phyloP scores from a whole-genome alignment of 2,888 invertebrate species.

The Ctenicera cuprea region DNA sequence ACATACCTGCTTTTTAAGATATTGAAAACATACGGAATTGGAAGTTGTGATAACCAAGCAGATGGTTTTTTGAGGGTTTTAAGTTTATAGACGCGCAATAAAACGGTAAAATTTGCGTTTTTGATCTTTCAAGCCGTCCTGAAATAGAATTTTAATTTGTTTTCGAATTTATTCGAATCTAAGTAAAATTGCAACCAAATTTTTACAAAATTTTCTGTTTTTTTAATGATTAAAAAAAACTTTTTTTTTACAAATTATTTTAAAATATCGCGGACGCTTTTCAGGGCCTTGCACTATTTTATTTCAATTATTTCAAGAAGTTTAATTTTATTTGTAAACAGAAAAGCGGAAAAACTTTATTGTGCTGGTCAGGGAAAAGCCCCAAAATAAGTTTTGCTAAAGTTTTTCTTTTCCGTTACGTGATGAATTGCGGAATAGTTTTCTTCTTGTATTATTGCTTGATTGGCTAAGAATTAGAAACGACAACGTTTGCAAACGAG shows the following conservation, averaged over 20 bases:
- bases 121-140: too few species aligned
- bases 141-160: too few species aligned
- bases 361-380: slow-evolving; percentile 26
- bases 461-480: slow-evolving; percentile 18
- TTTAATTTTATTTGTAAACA: background rate
- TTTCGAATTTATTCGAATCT: too few species aligned
- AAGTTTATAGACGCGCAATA: background rate
- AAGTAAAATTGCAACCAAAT: too few species aligned
- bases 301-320: background rate
- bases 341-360: slow-evolving; percentile 14
- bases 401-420: slow-evolving; percentile 14
- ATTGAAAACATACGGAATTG: slow-evolving; percentile 19
- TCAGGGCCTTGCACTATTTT: background rate
- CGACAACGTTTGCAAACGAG: background rate
- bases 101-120: too few species aligned
- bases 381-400: background rate
- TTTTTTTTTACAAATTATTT: too few species aligned
- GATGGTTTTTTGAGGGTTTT: background rate
- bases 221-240: too few species aligned
- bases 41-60: background rate
- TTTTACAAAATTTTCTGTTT: too few species aligned
- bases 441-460: background rate
- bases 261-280: too few species aligned
- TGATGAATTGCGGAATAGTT: slow-evolving; percentile 18
- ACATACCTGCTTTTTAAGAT: slow-evolving; percentile 29